Evolutionary conservation across 2,113 vertebrate genomes (phyloP), one percentile per base, ranked within the genome.

Genomic region (Progne subis): DNA sequence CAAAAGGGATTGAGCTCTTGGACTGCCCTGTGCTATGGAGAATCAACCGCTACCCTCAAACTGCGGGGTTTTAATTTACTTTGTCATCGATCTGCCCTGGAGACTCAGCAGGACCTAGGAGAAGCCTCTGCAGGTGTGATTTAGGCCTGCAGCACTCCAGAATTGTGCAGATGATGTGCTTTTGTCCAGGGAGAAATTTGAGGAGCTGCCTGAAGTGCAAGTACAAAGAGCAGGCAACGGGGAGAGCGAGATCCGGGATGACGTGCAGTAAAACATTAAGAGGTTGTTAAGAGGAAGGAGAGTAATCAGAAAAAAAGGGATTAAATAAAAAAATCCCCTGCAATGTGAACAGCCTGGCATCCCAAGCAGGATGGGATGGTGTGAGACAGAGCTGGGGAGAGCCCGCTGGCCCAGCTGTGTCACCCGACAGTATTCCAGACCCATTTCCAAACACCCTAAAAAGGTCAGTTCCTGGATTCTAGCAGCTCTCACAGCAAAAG

Each of bases 251-350:
- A 41, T 17, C 37, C 32, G 28, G 74, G 49, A 4, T 9, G 64
- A n/a, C 0, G 16, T 5, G 14, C 41, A 57, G 7, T 55, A 32
- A 57, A 67, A 55, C 13, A 5, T 0, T 0, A 2, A 16, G 14
- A 47, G 19, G 5, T 1, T 41, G 18, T 1, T 37, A 37, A 61
- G n/a, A 53, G 55, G 46, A 14, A 82, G 46, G 60, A 44, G n/a
- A 50, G 9, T 2, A 44, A 43, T 24, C 34, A 63, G 61, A 31
- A 82, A 61, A 77, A 29, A 78, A 31, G 9, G 31, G 53, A 53
- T 80, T 52, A 49, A 63, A 49, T 41, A 13, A 50, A 47, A 53
- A 63, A 81, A 70, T 50, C 20, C 14, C 17, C n/a, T 61, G 18
- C 5, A 72, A 8, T 6, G 15, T 2, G 63, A 37, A n/a, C 14